A percentile compares a stretch with the other conserved stretches of the same genome.
These are phyloP conservation scores for Odontothrips loti DNA, from an alignment of 2,888 invertebrate species.

Conservation along the genomic window DNA sequence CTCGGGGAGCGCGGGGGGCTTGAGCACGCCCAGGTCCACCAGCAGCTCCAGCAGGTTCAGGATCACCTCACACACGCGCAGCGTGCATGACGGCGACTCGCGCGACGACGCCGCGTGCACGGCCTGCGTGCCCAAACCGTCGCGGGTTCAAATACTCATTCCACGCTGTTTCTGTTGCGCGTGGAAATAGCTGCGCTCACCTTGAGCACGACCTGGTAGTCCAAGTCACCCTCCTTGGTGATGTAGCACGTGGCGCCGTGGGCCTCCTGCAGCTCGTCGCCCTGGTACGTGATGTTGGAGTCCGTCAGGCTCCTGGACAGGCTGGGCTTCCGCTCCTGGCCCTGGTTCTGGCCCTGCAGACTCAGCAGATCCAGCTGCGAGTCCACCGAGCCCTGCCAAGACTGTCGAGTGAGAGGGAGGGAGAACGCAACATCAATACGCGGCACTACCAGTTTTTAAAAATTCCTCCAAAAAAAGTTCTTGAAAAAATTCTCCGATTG, in stretches of 20 bases:
- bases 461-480: constrained; percentile 13
- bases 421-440: too few species aligned
- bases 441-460: too few species aligned
- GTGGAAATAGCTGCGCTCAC: constrained; percentile 53
- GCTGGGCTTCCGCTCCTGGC: constrained; percentile 64
- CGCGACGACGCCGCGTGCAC: constrained; percentile 81
- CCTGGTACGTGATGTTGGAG: constrained; percentile 82
- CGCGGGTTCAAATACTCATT: too few species aligned
- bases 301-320: constrained; percentile 85
- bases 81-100: constrained; percentile 76
- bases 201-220: constrained; percentile 81
- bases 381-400: constrained; percentile 70
- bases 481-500: too few species aligned
- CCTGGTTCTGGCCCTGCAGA: constrained; percentile 46
- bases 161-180: not conserved
- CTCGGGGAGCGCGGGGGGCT: constrained; percentile 46
- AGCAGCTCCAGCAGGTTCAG: constrained; percentile 87
- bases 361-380: constrained; percentile 75
- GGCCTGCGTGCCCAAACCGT: constrained; percentile 58
- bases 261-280: constrained; percentile 82
- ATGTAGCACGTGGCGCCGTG: constrained; percentile 88
- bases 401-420: constrained; percentile 27
- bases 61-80: constrained; percentile 88
- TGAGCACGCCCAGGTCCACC: constrained; percentile 82
- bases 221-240: constrained; percentile 90